phyloP scores from a whole-genome alignment of 2,888 invertebrate genomes.

The Drosophila barbarae region DNA sequence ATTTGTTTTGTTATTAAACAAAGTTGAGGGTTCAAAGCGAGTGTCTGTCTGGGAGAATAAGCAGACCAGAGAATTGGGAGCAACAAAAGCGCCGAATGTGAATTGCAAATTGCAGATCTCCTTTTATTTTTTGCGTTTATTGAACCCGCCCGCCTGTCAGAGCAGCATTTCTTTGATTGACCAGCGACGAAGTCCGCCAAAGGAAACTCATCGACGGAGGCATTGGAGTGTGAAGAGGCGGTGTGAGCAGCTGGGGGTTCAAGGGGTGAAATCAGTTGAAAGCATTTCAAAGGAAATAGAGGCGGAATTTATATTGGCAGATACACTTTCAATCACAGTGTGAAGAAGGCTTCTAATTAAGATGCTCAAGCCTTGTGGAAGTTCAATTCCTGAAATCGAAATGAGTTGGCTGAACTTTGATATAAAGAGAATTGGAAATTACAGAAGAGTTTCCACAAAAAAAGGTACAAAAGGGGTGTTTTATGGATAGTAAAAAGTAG shows the following conservation, averaged over 20 bases:
- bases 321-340: slow-evolving; percentile 4
- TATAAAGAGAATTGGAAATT: not conserved
- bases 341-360: slow-evolving; percentile 8
- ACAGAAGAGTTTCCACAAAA: too few relatives aligned
- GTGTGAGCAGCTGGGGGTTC: slow-evolving; percentile 13
- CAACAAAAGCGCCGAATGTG: slow-evolving; percentile 39
- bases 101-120: slow-evolving; percentile 56
- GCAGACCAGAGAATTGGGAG: slow-evolving; percentile 32
- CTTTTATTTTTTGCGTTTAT: slow-evolving; percentile 43
- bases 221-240: slow-evolving; percentile 10
- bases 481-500: not conserved
- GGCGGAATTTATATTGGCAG: slow-evolving; percentile 4
- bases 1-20: slow-evolving; percentile 52
- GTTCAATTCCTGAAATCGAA: not conserved
- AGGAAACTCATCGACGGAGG: slow-evolving; percentile 3
- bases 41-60: slow-evolving; percentile 42
- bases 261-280: slow-evolving; percentile 33
- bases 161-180: slow-evolving; percentile 18
- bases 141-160: slow-evolving; percentile 45
- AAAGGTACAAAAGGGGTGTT: not conserved
- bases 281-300: slow-evolving; percentile 13
- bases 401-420: slow-evolving; percentile 2
- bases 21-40: slow-evolving; percentile 59
- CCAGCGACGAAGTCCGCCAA: slow-evolving; percentile 18
- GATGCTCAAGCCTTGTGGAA: not conserved